Evolutionary conservation across 2,797 vertebrate genomes (phyloP).

Genomic region (Mormyrus proboscirostris): DNA sequence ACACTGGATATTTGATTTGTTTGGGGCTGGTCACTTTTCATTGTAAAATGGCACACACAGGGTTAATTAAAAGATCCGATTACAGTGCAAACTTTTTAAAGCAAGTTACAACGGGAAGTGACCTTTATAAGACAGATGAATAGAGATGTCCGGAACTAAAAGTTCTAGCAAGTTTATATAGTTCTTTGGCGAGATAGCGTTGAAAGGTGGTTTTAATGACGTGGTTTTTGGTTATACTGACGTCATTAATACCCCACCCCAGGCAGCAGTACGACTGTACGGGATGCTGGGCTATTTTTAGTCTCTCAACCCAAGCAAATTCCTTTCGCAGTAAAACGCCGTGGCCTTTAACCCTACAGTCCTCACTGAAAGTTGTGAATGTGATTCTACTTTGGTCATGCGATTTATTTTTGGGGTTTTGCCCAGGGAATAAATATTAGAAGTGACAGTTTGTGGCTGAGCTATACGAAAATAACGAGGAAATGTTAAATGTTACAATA

Average conservation of each 20-base stretch:
- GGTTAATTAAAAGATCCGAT: neutral
- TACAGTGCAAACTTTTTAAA: neutral
- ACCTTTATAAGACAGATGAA: neutral
- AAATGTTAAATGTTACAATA: constrained; percentile 5
- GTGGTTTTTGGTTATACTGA: neutral
- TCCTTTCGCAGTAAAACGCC: neutral
- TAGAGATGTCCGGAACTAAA: neutral
- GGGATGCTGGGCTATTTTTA: neutral
- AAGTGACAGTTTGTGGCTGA: neutral
- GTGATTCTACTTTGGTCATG: neutral
- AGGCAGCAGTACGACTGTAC: neutral
- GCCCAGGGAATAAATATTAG: neutral
- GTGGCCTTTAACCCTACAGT: neutral
- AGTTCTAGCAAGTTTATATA: neutral
- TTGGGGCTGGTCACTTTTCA: neutral
- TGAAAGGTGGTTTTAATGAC: constrained; percentile 10
- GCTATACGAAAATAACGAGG: neutral
- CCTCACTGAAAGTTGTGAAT: neutral
- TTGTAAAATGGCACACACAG: neutral
- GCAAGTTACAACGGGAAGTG: neutral
- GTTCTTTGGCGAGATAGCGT: neutral
- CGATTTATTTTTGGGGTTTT: neutral
- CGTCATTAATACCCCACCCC: neutral
- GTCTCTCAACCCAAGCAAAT: neutral
- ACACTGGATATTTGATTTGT: neutral